Percentiles rank a stretch among this genome's conserved stretches.
Conservation (phyloP, 1,140 invertebrate genomes). For the Latrodectus geometricus region DNA sequence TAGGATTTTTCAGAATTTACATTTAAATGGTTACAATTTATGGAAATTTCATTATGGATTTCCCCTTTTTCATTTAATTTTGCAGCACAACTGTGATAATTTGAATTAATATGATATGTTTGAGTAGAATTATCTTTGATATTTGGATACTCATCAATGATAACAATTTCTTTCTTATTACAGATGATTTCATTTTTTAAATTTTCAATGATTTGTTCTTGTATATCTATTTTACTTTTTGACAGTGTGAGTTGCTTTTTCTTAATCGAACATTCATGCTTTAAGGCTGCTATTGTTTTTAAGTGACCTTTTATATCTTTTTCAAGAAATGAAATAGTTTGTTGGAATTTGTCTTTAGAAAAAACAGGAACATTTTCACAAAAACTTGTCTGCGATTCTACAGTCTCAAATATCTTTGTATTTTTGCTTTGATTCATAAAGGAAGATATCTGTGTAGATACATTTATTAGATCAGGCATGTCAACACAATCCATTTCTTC, state of each 20-base stretch:
- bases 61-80: not conserved
- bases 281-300: constrained; percentile 17
- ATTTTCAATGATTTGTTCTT: constrained; percentile 1
- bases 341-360: no score
- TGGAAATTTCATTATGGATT: not conserved
- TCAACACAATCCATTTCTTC: not conserved
- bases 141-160: not conserved
- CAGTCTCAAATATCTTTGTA: no score
- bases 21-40: not conserved
- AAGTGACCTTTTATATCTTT: not conserved
- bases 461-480: not conserved
- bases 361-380: no score
- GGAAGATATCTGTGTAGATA: no score
- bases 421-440: no score
- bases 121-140: not conserved
- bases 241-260: not conserved
- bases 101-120: not conserved
- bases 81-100: not conserved
- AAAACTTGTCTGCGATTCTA: no score
- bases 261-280: constrained; percentile 13
- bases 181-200: not conserved
- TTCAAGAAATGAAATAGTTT: not conserved
- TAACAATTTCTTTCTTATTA: not conserved
- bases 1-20: not conserved
- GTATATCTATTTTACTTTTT: constrained; percentile 14